Percentiles rank a stretch among this genome's conserved stretches.
Evolutionary conservation across 2,888 invertebrate species (phyloP).

Genomic region (Cyaniris semiargus): DNA sequence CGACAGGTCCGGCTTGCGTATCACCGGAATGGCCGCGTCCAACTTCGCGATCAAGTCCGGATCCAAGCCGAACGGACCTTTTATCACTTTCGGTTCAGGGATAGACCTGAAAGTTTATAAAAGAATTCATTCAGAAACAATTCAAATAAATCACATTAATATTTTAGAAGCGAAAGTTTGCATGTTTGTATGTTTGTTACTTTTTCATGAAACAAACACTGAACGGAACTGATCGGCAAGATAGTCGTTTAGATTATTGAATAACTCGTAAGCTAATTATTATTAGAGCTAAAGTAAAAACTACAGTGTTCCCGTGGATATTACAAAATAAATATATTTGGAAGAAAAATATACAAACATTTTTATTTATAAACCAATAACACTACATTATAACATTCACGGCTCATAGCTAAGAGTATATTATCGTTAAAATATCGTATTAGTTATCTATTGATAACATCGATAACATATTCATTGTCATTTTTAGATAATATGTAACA

Average conservation of each 20-base stretch:
- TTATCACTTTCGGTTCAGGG: conserved; percentile 70
- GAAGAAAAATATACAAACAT: conserved; percentile 2
- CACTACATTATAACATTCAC: neutral
- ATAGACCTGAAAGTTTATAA: conserved; percentile 56
- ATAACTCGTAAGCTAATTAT: no score
- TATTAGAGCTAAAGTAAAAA: no score
- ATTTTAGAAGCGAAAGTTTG: neutral
- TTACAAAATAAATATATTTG: no score
- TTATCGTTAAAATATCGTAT: neutral
- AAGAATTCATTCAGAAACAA: no score
- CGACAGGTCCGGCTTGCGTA: conserved; percentile 56
- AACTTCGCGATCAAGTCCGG: conserved; percentile 85
- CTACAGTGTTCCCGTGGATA: no score
- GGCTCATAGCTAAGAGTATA: neutral
- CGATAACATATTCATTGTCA: neutral
- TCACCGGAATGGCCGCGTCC: conserved; percentile 76
- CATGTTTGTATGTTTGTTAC: neutral
- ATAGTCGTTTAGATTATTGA: no score
- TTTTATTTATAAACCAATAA: neutral
- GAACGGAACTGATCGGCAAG: no score
- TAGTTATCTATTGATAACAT: conserved; percentile 9
- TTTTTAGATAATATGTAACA: neutral
- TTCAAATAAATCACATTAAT: no score
- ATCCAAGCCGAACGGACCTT: conserved; percentile 90
- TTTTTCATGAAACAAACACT: neutral